phyloP scores from a whole-genome alignment of 2,888 invertebrate species.

The Cyaniris semiargus region DNA sequence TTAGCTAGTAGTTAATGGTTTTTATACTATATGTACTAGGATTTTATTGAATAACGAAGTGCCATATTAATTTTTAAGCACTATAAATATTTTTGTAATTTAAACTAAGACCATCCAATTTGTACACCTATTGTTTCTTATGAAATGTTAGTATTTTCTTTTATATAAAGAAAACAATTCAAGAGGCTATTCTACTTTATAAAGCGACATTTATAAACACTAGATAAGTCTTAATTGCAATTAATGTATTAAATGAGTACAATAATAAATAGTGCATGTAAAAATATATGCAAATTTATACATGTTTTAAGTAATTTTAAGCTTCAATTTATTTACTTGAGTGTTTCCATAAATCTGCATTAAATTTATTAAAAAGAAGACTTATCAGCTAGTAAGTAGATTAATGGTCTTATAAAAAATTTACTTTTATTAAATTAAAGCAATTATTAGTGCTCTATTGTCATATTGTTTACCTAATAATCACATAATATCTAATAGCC shows the following conservation, averaged over 20 bases:
- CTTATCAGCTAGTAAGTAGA: no score
- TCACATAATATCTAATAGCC: no score
- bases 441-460: no score
- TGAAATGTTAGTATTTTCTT: not conserved
- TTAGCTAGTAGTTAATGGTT: not conserved
- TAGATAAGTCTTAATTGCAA: not conserved
- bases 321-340: not conserved
- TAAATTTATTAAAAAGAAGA: not conserved
- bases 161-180: not conserved
- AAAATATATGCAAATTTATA: not conserved
- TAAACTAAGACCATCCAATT: not conserved
- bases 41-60: constrained; percentile 22
- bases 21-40: not conserved
- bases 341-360: not conserved
- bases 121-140: not conserved
- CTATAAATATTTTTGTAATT: not conserved
- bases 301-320: not conserved
- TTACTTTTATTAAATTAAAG: no score
- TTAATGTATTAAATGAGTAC: not conserved
- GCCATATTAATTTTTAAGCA: constrained; percentile 19
- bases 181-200: constrained; percentile 6
- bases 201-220: constrained; percentile 20
- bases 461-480: no score
- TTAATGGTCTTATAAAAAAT: no score
- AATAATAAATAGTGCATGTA: constrained; percentile 9